phyloP scores from a whole-genome alignment of 2,797 vertebrate species.

The Notoglanidium macrostoma region DNA sequence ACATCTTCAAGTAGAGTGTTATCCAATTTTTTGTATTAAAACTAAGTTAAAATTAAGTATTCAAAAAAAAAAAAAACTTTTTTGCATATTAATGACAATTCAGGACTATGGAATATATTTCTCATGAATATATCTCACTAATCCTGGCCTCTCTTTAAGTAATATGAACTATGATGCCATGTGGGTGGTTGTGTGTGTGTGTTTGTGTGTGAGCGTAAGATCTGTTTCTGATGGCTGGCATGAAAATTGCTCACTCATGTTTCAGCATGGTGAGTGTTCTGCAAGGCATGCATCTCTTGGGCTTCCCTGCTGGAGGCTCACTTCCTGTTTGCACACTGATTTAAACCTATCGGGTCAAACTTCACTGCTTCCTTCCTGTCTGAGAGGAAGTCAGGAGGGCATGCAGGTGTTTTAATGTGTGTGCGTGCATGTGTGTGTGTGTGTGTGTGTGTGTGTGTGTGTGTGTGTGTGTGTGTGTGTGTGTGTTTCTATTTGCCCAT shows the following conservation, averaged over 20 bases:
- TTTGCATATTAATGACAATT: neutral
- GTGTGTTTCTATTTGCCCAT: neutral
- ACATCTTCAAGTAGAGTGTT: neutral
- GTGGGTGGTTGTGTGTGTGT: neutral
- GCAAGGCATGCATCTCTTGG: constrained; percentile 39
- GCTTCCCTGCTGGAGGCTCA: constrained; percentile 46
- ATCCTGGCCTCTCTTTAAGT: neutral
- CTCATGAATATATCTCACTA: neutral
- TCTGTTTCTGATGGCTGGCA: constrained; percentile 23
- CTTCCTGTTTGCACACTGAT: constrained; percentile 60
- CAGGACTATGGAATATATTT: neutral
- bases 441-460: neutral
- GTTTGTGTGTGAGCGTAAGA: neutral
- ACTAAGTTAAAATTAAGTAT: neutral
- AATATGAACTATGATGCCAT: neutral
- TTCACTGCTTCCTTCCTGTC: constrained; percentile 56
- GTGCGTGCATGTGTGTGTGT: constrained; percentile 6
- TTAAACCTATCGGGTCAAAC: constrained; percentile 58
- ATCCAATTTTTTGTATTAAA: neutral
- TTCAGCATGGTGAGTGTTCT: constrained; percentile 43
- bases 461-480: neutral
- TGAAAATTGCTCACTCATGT: constrained; percentile 54
- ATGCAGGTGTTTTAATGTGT: constrained; percentile 43
- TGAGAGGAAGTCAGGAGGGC: constrained; percentile 46
- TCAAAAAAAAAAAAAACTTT: neutral